Evolutionary conservation across 2,113 vertebrate genomes (phyloP).

Genomic region (Bufo bufo): DNA sequence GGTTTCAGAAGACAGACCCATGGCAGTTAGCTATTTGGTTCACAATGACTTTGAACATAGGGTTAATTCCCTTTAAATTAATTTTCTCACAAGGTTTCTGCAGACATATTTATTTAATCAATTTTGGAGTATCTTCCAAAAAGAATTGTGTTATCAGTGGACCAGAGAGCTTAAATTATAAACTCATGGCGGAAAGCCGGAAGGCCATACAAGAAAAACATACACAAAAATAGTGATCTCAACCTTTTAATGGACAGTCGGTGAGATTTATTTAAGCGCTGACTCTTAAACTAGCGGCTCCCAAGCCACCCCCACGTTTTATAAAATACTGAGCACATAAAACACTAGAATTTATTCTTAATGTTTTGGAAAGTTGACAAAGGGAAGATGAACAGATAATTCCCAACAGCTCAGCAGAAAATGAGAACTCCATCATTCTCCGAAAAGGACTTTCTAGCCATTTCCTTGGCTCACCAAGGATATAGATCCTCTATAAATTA

Average conservation of each 20-base stretch:
- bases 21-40: not conserved
- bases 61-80: not conserved
- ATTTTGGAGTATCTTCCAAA: not conserved
- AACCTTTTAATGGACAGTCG: constrained; percentile 23
- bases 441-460: not conserved
- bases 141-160: not conserved
- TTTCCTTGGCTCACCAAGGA: constrained; percentile 20
- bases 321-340: constrained; percentile 48
- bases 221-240: constrained; percentile 48
- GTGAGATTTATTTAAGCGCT: constrained; percentile 38
- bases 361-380: constrained; percentile 49
- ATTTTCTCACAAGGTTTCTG: not conserved
- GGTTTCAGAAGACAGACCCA: not conserved
- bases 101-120: not conserved
- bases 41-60: not conserved
- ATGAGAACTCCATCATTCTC: constrained; percentile 9
- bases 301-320: constrained; percentile 28
- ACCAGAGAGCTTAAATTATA: constrained; percentile 14
- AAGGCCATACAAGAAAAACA: not conserved
- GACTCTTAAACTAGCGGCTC: constrained; percentile 40
- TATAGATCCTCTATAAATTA: not conserved
- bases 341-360: constrained; percentile 48
- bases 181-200: not conserved
- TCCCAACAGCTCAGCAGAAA: constrained; percentile 43
- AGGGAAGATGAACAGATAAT: constrained; percentile 45